Percentiles rank a stretch among this genome's conserved stretches.
Evolutionary conservation across 2,888 invertebrate genomes (phyloP).

Genomic region (Archips xylosteana): DNA sequence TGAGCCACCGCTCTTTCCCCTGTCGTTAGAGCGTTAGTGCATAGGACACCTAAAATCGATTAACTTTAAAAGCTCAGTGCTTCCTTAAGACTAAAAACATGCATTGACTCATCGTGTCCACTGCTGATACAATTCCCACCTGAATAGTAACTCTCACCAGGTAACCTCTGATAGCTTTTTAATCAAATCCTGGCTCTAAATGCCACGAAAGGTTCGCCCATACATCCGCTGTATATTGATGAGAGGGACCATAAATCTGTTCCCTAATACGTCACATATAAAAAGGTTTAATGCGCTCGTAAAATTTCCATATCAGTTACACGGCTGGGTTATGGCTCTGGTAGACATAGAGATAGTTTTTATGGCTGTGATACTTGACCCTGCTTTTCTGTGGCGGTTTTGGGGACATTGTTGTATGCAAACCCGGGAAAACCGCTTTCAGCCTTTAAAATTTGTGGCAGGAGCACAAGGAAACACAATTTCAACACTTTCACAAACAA

Average conservation of each 20-base stretch:
- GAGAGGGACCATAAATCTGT: slow-evolving; percentile 29
- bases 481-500: too few relatives aligned
- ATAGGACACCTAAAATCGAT: too few relatives aligned
- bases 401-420: not conserved
- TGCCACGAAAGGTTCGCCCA: not conserved
- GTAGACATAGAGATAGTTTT: slow-evolving; percentile 34
- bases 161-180: not conserved
- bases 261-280: slow-evolving; percentile 49
- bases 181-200: not conserved
- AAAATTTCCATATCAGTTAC: slow-evolving; percentile 52
- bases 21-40: too few relatives aligned
- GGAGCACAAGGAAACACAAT: too few relatives aligned
- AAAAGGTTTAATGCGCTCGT: slow-evolving; percentile 53
- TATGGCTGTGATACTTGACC: slow-evolving; percentile 19
- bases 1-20: too few relatives aligned
- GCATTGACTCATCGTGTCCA: too few relatives aligned
- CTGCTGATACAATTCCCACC: too few relatives aligned
- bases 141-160: not conserved
- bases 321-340: slow-evolving; percentile 17
- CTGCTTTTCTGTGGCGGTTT: not conserved
- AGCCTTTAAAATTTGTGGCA: too few relatives aligned
- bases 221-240: slow-evolving; percentile 19
- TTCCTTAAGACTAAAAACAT: too few relatives aligned
- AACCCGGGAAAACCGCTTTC: too few relatives aligned
- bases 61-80: too few relatives aligned